phyloP scores from a whole-genome alignment of 1,140 invertebrate genomes.

The Pseudomyrmex sp. region DNA sequence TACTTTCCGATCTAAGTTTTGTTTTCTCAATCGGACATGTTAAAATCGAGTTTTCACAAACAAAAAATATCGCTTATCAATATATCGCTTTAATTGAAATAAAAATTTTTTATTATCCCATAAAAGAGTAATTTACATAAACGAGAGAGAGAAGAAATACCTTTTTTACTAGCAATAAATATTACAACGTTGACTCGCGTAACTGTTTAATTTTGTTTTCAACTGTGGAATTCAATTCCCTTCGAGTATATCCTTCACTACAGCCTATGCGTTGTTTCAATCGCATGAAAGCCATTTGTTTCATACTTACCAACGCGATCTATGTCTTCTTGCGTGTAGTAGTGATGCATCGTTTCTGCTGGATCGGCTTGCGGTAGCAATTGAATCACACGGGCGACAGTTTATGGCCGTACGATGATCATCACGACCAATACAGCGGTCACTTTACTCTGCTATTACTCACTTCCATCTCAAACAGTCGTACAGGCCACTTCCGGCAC shows the following conservation, averaged over 20 bases:
- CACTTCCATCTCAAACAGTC: constrained; percentile 73
- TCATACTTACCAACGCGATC: constrained; percentile 79
- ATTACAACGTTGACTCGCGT: too few species aligned
- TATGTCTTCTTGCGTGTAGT: constrained; percentile 80
- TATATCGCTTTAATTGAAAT: not conserved
- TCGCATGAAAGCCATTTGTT: constrained; percentile 4
- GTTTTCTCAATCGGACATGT: not conserved
- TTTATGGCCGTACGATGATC: constrained; percentile 75
- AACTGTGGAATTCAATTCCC: not conserved
- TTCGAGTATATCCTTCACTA: not conserved
- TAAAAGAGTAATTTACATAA: too few species aligned
- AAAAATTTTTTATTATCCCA: too few species aligned
- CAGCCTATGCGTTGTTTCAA: not conserved
- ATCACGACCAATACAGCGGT: constrained; percentile 75
- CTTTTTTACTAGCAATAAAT: too few species aligned
- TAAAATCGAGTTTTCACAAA: not conserved
- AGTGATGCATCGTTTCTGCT: constrained; percentile 78
- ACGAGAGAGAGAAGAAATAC: too few species aligned
- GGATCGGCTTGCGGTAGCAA: constrained; percentile 72
- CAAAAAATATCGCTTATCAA: not conserved
- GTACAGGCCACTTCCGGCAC: constrained; percentile 69
- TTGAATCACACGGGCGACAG: constrained; percentile 76
- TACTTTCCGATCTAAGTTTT: constrained; percentile 19
- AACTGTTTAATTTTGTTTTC: not conserved
- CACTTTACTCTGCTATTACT: constrained; percentile 75